Conservation (phyloP, 2,113 vertebrate species). For the Colaptes auratus region DNA sequence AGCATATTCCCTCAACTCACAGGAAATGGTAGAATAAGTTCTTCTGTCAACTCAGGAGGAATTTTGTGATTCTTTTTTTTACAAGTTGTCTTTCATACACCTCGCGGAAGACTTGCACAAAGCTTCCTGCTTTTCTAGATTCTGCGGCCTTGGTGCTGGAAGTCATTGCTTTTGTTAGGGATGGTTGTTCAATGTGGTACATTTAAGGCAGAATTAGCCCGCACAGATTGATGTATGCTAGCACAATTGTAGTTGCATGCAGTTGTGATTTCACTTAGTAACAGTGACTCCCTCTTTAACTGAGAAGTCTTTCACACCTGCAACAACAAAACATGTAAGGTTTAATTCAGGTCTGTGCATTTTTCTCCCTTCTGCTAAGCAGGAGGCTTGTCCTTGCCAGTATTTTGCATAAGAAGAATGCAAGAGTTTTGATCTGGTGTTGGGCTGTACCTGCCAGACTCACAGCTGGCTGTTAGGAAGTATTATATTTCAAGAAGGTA, state of each 20-base stretch:
- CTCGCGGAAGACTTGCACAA: not conserved
- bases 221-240: fast-evolving
- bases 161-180: not conserved
- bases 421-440: not conserved
- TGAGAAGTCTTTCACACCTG: not conserved
- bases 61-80: not conserved
- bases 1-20: not conserved
- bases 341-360: not conserved
- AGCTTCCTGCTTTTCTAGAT: not conserved
- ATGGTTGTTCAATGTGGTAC: not conserved
- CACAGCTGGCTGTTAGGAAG: not conserved
- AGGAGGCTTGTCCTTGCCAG: not conserved
- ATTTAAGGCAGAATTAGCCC: not conserved
- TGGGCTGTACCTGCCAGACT: not conserved
- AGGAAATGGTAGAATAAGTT: not conserved
- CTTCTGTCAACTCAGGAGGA: not conserved
- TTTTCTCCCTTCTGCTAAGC: not conserved
- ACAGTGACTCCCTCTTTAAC: not conserved
- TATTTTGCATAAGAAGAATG: not conserved
- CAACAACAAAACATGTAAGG: not conserved
- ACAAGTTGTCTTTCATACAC: not conserved
- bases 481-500: not conserved
- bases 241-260: not conserved
- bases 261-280: not conserved
- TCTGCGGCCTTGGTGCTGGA: not conserved